phyloP scores from a whole-genome alignment of 2,888 invertebrate genomes.

The Thereva unica region DNA sequence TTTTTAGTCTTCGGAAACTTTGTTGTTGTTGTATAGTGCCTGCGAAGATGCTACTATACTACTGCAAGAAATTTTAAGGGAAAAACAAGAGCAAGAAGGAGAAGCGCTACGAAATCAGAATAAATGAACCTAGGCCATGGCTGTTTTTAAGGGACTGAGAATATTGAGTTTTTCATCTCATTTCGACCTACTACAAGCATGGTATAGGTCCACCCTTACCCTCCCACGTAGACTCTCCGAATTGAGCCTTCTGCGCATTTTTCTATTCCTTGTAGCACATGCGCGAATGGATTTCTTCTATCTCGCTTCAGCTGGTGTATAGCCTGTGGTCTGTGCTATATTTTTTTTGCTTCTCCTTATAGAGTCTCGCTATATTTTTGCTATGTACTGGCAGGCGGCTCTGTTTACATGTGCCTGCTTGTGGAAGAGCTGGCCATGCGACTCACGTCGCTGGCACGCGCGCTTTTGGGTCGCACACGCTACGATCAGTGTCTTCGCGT shows the following conservation, averaged over 20 bases:
- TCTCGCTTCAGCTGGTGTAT: constrained; percentile 29
- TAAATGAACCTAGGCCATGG: constrained; percentile 35
- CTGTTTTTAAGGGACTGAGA: constrained; percentile 9
- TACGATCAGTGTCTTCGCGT: constrained; percentile 37
- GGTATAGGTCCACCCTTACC: constrained; percentile 15
- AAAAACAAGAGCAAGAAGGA: constrained; percentile 19
- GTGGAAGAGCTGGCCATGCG: constrained; percentile 41
- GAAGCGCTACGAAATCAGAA: constrained; percentile 18
- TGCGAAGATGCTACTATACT: constrained; percentile 8
- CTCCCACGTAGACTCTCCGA: constrained; percentile 26
- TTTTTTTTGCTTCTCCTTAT: constrained; percentile 13
- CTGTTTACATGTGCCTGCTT: constrained; percentile 31
- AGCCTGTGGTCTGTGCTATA: constrained; percentile 18
- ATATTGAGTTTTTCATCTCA: constrained; percentile 13
- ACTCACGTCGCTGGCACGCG: constrained; percentile 44
- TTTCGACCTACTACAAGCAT: background rate
- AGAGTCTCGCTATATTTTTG: background rate
- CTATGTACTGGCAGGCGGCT: constrained; percentile 29
- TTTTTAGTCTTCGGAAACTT: background rate
- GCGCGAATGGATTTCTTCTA: constrained; percentile 11
- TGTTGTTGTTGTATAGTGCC: constrained; percentile 14
- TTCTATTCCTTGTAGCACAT: constrained; percentile 15
- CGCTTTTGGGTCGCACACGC: constrained; percentile 40
- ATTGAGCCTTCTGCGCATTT: background rate
- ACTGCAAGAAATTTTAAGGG: constrained; percentile 23